phyloP scores from a whole-genome alignment of 2,797 vertebrate species.

The Alcedo atthis region DNA sequence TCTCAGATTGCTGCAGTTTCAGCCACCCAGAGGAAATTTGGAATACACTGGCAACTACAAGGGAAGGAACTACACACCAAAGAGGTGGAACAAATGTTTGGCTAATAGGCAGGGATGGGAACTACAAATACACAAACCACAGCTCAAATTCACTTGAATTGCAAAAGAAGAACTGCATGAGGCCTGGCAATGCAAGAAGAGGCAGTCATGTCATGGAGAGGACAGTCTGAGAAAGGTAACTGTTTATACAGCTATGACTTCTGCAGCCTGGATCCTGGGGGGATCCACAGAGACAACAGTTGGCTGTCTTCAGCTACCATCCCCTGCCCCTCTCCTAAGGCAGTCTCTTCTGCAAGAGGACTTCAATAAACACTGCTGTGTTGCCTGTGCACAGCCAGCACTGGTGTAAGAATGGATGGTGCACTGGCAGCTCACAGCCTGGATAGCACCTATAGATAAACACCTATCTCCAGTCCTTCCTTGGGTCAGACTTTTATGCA shows the following conservation, averaged over 20 bases:
- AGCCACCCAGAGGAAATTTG: not conserved
- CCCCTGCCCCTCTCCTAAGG: not conserved
- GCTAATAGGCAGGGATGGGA: not conserved
- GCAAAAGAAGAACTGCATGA: not conserved
- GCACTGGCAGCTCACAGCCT: not conserved
- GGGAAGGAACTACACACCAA: not conserved
- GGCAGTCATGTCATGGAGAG: not conserved
- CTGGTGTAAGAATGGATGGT: not conserved
- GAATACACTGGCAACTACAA: not conserved
- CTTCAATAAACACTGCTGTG: not conserved
- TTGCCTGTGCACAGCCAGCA: not conserved
- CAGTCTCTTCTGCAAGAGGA: not conserved
- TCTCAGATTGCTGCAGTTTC: not conserved
- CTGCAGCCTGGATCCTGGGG: fast-evolving
- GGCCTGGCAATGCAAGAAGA: fast-evolving
- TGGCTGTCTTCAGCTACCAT: not conserved
- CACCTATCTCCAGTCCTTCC: not conserved
- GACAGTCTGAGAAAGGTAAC: not conserved
- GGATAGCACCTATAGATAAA: not conserved
- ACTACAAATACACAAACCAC: not conserved
- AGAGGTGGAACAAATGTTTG: not conserved
- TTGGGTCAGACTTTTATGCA: not conserved
- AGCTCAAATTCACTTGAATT: not conserved
- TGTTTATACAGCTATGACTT: not conserved
- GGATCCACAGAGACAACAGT: not conserved